A percentile compares a stretch with the other conserved stretches of the same genome.
phyloP scores from a whole-genome alignment of 2,113 vertebrate species.

The Menura novaehollandiae region DNA sequence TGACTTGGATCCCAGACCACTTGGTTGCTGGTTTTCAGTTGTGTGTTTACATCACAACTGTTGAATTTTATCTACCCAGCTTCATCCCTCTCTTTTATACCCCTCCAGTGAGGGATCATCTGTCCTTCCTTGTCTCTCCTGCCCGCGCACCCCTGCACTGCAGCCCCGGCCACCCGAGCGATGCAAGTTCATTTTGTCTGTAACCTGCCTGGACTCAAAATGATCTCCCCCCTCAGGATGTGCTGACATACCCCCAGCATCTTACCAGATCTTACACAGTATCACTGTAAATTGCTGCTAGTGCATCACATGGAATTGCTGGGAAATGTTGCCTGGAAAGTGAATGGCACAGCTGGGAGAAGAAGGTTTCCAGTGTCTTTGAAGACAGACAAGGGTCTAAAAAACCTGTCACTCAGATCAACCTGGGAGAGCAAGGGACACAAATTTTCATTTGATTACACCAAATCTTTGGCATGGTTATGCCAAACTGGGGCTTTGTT shows the following conservation, averaged over 20 bases:
- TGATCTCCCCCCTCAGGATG: background rate
- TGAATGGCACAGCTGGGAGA: background rate
- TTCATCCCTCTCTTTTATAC: background rate
- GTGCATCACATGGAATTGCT: background rate
- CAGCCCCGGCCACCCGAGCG: background rate
- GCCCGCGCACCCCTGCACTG: background rate
- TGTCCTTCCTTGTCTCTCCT: background rate
- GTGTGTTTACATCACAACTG: background rate
- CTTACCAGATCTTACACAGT: background rate
- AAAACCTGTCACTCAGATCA: background rate
- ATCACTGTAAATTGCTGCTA: background rate
- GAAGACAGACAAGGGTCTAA: background rate
- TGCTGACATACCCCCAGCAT: background rate
- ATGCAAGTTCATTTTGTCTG: background rate
- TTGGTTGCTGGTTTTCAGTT: background rate
- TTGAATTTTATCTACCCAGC: background rate
- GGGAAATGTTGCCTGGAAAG: background rate
- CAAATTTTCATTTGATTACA: background rate
- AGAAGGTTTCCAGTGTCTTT: background rate
- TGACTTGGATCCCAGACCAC: background rate
- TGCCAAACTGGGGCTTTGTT: background rate
- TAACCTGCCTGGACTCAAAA: background rate
- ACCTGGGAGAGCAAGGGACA: background rate
- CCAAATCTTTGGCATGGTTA: background rate
- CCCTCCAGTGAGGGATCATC: background rate